Conservation (phyloP, 2,888 invertebrate genomes). For the Pycnomerus fuliginosus region DNA sequence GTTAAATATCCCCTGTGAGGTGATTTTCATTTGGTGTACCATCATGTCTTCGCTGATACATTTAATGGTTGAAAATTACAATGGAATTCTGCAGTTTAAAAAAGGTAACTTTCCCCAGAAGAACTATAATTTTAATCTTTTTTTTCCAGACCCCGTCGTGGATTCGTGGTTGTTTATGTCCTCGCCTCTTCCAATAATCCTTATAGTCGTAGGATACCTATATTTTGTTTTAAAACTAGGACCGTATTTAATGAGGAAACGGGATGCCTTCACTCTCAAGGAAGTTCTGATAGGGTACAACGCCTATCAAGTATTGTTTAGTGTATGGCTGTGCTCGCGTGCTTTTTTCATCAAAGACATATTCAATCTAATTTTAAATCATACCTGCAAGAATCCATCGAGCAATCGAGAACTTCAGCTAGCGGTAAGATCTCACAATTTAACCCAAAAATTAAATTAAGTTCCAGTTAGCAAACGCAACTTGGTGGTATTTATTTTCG, state of each 20-base stretch:
- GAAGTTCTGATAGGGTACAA: slow-evolving; percentile 77
- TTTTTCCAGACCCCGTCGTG: slow-evolving; percentile 67
- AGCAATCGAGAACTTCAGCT: slow-evolving; percentile 37
- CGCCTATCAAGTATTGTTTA: slow-evolving; percentile 84
- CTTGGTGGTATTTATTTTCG: slow-evolving; percentile 80
- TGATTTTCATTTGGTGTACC: slow-evolving; percentile 6
- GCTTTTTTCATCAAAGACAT: slow-evolving; percentile 46
- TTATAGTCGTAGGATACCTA: slow-evolving; percentile 65
- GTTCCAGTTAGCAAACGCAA: slow-evolving; percentile 61
- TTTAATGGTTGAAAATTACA: slow-evolving; percentile 57
- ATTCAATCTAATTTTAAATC: slow-evolving; percentile 35
- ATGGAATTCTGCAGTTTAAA: slow-evolving; percentile 54
- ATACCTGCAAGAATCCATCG: slow-evolving; percentile 39
- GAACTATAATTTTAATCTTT: neutral
- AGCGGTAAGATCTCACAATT: slow-evolving; percentile 32
- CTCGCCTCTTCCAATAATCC: slow-evolving; percentile 69
- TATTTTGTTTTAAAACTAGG: slow-evolving; percentile 75
- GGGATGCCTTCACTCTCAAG: slow-evolving; percentile 72
- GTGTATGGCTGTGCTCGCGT: slow-evolving; percentile 65
- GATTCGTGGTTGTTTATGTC: slow-evolving; percentile 79
- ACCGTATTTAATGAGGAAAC: slow-evolving; percentile 73
- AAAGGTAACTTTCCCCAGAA: slow-evolving; percentile 50
- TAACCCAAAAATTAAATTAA: slow-evolving; percentile 8
- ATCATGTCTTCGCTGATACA: slow-evolving; percentile 56
- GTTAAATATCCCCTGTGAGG: too few species aligned